Percentiles rank a stretch among this genome's conserved stretches.
Conservation (phyloP, 2,888 invertebrate genomes). For the Scrobipalpa atriplicella region DNA sequence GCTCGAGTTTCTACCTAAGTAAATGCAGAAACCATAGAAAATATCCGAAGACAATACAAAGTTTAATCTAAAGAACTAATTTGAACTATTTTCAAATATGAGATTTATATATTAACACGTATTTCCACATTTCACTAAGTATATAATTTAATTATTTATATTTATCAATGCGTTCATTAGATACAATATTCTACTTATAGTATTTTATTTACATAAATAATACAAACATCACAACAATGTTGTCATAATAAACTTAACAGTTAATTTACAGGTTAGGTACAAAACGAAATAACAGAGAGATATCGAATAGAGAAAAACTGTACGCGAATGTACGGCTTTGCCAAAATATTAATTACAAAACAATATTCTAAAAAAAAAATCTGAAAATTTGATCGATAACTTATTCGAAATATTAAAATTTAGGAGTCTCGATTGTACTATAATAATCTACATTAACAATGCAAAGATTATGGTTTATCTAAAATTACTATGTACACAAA, state of each 20-base stretch:
- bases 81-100: slow-evolving; percentile 65
- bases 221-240: slow-evolving; percentile 78
- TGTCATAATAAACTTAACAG: slow-evolving; percentile 74
- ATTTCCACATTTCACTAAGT: slow-evolving; percentile 62
- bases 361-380: slow-evolving; percentile 32
- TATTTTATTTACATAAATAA: slow-evolving; percentile 77
- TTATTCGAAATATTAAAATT: slow-evolving; percentile 34
- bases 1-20: slow-evolving; percentile 56
- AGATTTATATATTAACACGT: slow-evolving; percentile 46
- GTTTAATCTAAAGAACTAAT: slow-evolving; percentile 64
- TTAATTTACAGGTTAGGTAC: slow-evolving; percentile 65
- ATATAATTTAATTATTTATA: slow-evolving; percentile 27
- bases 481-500: slow-evolving; percentile 48
- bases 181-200: slow-evolving; percentile 67
- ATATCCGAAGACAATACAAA: slow-evolving; percentile 45
- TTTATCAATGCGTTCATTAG: slow-evolving; percentile 37
- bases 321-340: slow-evolving; percentile 44
- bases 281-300: slow-evolving; percentile 71
- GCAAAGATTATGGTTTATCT: slow-evolving; percentile 14
- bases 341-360: slow-evolving; percentile 40
- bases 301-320: slow-evolving; percentile 16
- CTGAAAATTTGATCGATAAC: slow-evolving; percentile 45
- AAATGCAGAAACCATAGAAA: slow-evolving; percentile 58
- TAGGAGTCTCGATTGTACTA: slow-evolving; percentile 37
- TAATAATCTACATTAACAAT: slow-evolving; percentile 28